phyloP scores from a whole-genome alignment of 1,140 invertebrate genomes.

The Hyles euphorbiae region DNA sequence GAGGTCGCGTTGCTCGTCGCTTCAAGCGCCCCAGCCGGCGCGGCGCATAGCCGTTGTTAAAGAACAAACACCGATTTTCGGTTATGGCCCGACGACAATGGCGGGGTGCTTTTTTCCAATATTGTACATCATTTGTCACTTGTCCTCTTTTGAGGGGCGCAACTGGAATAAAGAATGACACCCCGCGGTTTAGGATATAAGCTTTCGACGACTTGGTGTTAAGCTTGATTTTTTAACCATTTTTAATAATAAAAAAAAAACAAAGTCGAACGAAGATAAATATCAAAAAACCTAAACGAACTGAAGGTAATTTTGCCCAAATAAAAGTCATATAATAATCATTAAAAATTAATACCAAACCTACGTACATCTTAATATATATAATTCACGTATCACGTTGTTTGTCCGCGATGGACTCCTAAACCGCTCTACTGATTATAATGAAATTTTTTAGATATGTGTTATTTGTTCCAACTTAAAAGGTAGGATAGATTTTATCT shows the following conservation, averaged over 20 bases:
- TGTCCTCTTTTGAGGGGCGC: constrained; percentile 38
- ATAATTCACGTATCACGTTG: no score
- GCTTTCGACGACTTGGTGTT: neutral
- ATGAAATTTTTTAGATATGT: no score
- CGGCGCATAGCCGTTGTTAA: constrained; percentile 15
- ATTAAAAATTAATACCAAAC: no score
- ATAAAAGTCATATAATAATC: no score
- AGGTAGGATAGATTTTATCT: no score
- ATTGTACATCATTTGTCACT: constrained; percentile 59
- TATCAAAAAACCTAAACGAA: neutral
- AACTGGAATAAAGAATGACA: constrained; percentile 43
- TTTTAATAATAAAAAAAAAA: neutral
- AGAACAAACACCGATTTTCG: constrained; percentile 33
- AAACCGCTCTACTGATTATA: no score
- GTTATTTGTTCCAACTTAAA: no score
- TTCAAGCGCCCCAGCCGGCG: no score
- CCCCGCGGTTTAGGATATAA: constrained; percentile 11
- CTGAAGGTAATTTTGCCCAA: no score
- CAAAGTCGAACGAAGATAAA: constrained; percentile 11
- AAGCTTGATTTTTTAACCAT: neutral
- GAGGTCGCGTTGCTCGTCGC: no score
- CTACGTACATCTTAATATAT: no score
- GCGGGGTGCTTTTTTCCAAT: constrained; percentile 51
- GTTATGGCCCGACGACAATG: constrained; percentile 35
- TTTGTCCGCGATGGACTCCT: no score